phyloP scores from a whole-genome alignment of 2,797 vertebrate species.

The Dendrocincla fuliginosa region DNA sequence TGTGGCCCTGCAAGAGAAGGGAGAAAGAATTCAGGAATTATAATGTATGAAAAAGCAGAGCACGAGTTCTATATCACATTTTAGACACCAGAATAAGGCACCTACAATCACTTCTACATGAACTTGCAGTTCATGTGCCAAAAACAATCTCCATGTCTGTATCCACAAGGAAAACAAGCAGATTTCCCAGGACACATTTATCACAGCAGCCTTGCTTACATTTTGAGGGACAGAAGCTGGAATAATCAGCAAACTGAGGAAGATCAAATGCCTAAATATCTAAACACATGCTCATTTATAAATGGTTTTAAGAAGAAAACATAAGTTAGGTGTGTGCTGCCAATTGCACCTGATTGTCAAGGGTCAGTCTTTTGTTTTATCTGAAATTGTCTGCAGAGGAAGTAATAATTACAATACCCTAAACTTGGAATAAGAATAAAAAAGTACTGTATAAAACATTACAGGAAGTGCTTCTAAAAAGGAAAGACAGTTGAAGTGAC shows the following conservation, averaged over 20 bases:
- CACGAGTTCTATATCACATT: not conserved
- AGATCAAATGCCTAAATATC: not conserved
- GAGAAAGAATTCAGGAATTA: not conserved
- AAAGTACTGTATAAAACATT: not conserved
- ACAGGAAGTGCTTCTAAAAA: not conserved
- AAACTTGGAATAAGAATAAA: not conserved
- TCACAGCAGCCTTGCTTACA: not conserved
- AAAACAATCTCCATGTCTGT: not conserved
- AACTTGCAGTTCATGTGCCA: not conserved
- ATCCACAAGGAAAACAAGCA: not conserved
- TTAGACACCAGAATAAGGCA: not conserved
- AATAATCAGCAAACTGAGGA: not conserved
- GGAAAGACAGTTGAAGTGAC: not conserved
- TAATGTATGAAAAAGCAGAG: not conserved
- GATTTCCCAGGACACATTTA: not conserved
- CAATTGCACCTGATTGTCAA: not conserved
- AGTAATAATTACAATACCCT: not conserved
- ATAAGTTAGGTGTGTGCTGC: not conserved
- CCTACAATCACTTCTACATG: not conserved
- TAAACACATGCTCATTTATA: not conserved
- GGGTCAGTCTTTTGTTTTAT: not conserved
- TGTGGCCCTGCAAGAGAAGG: conserved; percentile 81
- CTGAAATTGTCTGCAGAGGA: not conserved
- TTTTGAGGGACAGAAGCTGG: not conserved
- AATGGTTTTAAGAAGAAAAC: not conserved